Evolutionary conservation across 2,888 invertebrate species (phyloP), one percentile per base, ranked within the genome.

Genomic region (Dynastes hyllus): DNA sequence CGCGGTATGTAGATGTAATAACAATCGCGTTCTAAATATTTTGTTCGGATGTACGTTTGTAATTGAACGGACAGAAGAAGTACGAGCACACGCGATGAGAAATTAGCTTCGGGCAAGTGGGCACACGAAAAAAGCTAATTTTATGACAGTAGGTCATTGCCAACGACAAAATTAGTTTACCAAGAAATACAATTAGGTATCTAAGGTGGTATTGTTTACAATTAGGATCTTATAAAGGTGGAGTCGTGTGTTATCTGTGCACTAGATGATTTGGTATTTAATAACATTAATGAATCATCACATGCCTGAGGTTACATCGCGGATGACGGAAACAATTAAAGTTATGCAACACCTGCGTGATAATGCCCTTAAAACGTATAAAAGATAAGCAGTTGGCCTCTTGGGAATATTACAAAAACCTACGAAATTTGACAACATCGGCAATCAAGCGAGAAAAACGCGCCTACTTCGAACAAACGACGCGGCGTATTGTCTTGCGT

Each of bases 21-120:
- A 45, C 73, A 75, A 75, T 61, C 61, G 73, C 27, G 73, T 61
- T 75, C 73, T 29, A 75, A 75, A 75, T 75, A 75, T 75, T 75
- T 75, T n/a, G 13, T 75, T 61, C 22, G 27, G 73, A 29, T 22
- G n/a, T 45, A 75, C 29, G 32, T 58, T 58, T 27, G 55, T 58
- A 58, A 58, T 58, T 27, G 55, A 22, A 58, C n/a, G 55, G 22
- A 58, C 22, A 22, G 55, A n/a, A n/a, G 16, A 53, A 53, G n/a
- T 53, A 71, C 29, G 71, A 71, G 55, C 13, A 71, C 71, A 71
- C 71, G 71, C 71, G 22, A 63, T 45, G 61, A 27, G 61, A 50
- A 75, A 61, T 75, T 75, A 75, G 50, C 61, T 40, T 61, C 45
- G 45, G 9, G 61, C 73, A 3, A 40, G 45, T 40, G 22, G 27